Evolutionary conservation across 2,888 invertebrate genomes (phyloP).

Genomic region (Callinectes sapidus): DNA sequence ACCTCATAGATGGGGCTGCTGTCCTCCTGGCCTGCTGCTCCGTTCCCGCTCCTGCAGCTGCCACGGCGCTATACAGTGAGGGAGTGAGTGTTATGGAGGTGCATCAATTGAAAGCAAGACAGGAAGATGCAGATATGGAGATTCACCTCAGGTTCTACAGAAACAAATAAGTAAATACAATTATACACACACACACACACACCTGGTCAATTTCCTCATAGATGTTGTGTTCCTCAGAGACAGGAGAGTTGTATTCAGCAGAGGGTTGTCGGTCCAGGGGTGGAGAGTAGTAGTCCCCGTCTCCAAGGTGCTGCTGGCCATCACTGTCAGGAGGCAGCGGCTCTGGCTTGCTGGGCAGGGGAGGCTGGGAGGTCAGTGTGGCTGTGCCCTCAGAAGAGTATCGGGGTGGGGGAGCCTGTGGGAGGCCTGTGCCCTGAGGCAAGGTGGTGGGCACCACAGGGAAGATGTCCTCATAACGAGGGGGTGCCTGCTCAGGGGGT

Average conservation of each 20-base stretch:
- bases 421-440: neutral
- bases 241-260: slow-evolving; percentile 55
- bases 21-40: slow-evolving; percentile 13
- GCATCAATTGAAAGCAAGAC: too few species aligned
- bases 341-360: slow-evolving; percentile 50
- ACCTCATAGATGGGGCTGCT: slow-evolving; percentile 65
- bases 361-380: neutral
- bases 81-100: too few species aligned
- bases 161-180: neutral
- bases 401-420: slow-evolving; percentile 47
- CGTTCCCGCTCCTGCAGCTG: neutral
- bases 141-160: neutral
- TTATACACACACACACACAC: neutral
- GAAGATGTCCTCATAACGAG: slow-evolving; percentile 72
- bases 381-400: slow-evolving; percentile 26
- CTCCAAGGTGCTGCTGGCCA: neutral
- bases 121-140: neutral
- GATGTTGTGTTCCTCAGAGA: slow-evolving; percentile 61
- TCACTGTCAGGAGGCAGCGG: neutral
- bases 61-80: neutral
- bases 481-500: slow-evolving; percentile 64
- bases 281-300: slow-evolving; percentile 52
- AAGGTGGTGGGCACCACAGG: slow-evolving; percentile 41
- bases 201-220: slow-evolving; percentile 70
- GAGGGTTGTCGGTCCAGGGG: slow-evolving; percentile 55